A percentile compares a stretch with the other conserved stretches of the same genome.
phyloP scores from a whole-genome alignment of 2,113 vertebrate species.

The Scomber scombrus region DNA sequence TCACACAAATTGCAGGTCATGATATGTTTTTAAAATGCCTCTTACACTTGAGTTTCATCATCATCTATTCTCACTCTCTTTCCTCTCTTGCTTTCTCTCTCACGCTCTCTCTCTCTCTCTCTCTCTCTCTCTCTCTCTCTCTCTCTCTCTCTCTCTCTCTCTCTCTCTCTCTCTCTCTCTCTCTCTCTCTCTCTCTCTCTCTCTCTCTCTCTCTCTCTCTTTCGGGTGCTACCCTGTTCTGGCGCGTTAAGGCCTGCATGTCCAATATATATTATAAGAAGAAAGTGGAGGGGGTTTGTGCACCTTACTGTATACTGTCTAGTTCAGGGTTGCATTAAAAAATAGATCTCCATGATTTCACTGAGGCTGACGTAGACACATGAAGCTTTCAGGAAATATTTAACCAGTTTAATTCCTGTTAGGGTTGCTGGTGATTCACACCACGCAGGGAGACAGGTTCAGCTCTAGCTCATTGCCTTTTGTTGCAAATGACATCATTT shows the following conservation, averaged over 20 bases:
- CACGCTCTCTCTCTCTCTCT: slow-evolving; percentile 8
- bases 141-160: neutral
- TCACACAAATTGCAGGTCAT: slow-evolving; percentile 64
- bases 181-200: slow-evolving; percentile 11
- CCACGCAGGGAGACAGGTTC: slow-evolving; percentile 1
- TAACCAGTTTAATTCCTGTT: slow-evolving; percentile 5
- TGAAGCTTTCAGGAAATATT: slow-evolving; percentile 8
- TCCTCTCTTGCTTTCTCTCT: slow-evolving; percentile 2
- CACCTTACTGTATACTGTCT: neutral
- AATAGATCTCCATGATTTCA: neutral
- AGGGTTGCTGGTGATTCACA: slow-evolving; percentile 2
- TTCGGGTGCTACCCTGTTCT: slow-evolving; percentile 16
- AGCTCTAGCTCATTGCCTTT: neutral
- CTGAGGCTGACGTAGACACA: neutral
- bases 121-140: slow-evolving; percentile 9
- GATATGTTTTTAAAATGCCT: slow-evolving; percentile 64
- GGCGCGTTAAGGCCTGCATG: slow-evolving; percentile 34
- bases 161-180: slow-evolving; percentile 24
- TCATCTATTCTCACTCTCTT: slow-evolving; percentile 58
- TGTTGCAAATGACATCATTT: neutral
- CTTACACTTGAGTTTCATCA: slow-evolving; percentile 83
- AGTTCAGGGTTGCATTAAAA: neutral
- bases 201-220: slow-evolving; percentile 10
- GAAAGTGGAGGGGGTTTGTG: neutral
- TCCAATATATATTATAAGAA: slow-evolving; percentile 53